These are phyloP conservation scores for Callopanchax toddi DNA, from an alignment of 2,113 vertebrate genomes.

Conservation along the genomic window DNA sequence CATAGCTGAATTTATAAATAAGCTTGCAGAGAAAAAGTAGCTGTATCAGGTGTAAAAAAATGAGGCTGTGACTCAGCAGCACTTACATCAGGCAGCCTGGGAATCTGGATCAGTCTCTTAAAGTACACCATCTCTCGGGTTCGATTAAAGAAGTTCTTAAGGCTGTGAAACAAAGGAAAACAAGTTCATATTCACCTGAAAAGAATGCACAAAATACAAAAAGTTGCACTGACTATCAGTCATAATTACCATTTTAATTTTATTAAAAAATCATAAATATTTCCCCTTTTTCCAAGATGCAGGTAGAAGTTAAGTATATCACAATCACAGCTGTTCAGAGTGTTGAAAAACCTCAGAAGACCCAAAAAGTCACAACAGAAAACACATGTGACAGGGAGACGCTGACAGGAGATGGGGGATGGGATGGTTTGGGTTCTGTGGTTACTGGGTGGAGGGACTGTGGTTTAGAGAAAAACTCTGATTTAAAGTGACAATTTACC, in stretches of 20 bases:
- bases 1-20: neutral
- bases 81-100: conserved; percentile 91
- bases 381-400: neutral
- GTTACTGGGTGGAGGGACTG: conserved; percentile 28
- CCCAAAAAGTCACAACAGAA: neutral
- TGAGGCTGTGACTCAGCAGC: conserved; percentile 22
- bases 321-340: neutral
- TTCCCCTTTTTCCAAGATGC: too few relatives aligned
- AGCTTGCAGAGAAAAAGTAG: neutral
- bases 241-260: too few relatives aligned
- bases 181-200: neutral
- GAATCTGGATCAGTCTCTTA: conserved; percentile 98
- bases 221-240: too few relatives aligned
- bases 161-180: conserved; percentile 74
- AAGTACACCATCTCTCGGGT: conserved; percentile 96
- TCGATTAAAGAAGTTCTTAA: conserved; percentile 93
- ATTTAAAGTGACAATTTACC: conserved; percentile 72
- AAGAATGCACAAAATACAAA: neutral
- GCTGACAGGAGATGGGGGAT: neutral
- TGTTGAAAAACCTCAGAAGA: neutral
- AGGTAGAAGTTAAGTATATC: neutral
- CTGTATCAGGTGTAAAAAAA: conserved; percentile 1
- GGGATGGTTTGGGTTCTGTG: neutral
- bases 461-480: neutral
- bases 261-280: neutral